Evolutionary conservation across 1,140 invertebrate genomes (phyloP).

Genomic region (Eufriesea mexicana): DNA sequence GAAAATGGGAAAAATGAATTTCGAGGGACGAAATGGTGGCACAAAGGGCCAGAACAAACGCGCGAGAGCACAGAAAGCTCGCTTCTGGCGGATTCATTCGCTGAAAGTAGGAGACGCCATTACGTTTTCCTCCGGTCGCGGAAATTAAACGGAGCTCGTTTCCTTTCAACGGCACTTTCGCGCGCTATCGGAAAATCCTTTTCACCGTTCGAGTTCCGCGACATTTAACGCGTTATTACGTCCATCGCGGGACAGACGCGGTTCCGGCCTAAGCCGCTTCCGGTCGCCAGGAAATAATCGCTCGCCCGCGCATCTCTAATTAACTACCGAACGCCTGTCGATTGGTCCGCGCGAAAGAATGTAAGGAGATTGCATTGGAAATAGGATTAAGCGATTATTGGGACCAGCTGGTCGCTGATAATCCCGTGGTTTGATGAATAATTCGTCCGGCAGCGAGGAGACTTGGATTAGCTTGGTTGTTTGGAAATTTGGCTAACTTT

Average conservation of each 20-base stretch:
- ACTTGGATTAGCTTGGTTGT: too few relatives aligned
- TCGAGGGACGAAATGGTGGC: neutral
- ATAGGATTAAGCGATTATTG: neutral
- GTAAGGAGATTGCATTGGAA: neutral
- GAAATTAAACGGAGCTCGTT: conserved; percentile 53
- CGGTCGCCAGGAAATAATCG: neutral
- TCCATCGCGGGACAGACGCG: neutral
- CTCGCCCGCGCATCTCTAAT: neutral
- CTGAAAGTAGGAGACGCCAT: neutral
- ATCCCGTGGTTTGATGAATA: neutral
- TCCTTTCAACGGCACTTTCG: neutral
- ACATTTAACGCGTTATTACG: conserved; percentile 17
- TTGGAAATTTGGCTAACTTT: too few relatives aligned
- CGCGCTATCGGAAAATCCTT: neutral
- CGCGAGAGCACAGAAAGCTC: neutral
- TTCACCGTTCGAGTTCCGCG: neutral
- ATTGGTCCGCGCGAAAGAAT: neutral
- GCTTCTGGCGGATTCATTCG: neutral
- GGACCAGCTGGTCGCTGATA: neutral
- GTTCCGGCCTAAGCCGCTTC: neutral
- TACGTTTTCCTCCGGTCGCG: conserved; percentile 35
- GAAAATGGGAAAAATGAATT: neutral
- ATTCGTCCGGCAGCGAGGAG: neutral
- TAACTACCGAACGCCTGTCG: neutral
- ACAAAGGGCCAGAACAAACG: neutral